A percentile compares a stretch with the other conserved stretches of the same genome.
These are phyloP conservation scores for Prostheceraeus crozeri DNA, from an alignment of 2,888 invertebrate species.

Conservation along the genomic window DNA sequence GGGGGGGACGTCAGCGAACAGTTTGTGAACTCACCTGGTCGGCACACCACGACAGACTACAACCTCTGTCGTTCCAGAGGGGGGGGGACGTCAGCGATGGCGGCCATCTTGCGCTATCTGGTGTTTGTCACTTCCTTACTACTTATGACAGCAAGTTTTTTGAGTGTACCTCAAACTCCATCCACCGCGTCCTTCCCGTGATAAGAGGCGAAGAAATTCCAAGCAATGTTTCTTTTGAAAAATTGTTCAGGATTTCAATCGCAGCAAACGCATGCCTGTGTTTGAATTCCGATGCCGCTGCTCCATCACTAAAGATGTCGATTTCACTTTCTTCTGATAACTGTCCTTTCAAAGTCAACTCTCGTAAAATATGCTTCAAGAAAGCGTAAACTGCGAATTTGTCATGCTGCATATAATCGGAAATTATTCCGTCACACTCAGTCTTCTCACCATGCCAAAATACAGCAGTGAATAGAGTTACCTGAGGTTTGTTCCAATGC, in stretches of 20 bases:
- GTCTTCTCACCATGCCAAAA: slow-evolving; percentile 3
- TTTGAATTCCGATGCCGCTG: slow-evolving; percentile 17
- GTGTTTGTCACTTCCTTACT: no score
- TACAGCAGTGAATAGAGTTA: slow-evolving; percentile 5
- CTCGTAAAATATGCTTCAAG: slow-evolving; percentile 15
- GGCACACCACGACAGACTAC: no score
- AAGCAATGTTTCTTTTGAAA: slow-evolving; percentile 11
- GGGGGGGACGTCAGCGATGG: no score
- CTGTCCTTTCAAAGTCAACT: slow-evolving; percentile 6
- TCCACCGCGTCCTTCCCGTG: slow-evolving; percentile 16
- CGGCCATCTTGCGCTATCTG: no score
- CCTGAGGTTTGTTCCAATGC: slow-evolving; percentile 8
- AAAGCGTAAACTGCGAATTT: slow-evolving; percentile 18
- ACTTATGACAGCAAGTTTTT: slow-evolving; percentile 1
- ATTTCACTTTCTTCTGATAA: slow-evolving; percentile 4
- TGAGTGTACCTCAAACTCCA: neutral
- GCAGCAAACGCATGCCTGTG: neutral
- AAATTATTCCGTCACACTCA: slow-evolving; percentile 10
- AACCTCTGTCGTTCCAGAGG: no score
- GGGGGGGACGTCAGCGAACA: no score
- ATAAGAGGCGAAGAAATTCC: slow-evolving; percentile 17
- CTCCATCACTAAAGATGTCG: slow-evolving; percentile 18
- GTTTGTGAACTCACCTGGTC: no score
- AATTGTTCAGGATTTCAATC: slow-evolving; percentile 5
- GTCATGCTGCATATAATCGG: slow-evolving; percentile 15